These are phyloP conservation scores for Hypanus sabinus DNA, from an alignment of 2,113 vertebrate species.

Conservation along the genomic window DNA sequence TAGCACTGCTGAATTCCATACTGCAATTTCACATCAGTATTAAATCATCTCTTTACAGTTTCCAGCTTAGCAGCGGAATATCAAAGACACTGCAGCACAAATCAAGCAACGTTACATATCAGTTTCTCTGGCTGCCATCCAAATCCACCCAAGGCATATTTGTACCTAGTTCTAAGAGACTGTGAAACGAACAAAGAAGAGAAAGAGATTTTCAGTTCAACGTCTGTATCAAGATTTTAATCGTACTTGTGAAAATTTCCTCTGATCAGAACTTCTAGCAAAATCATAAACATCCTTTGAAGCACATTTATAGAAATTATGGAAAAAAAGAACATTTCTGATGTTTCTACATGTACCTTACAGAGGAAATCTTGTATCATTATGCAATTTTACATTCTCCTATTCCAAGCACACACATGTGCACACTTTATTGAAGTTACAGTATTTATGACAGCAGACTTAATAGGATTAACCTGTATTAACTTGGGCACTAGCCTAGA, in stretches of 20 bases:
- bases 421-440: neutral
- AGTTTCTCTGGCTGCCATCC: neutral
- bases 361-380: neutral
- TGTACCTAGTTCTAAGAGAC: neutral
- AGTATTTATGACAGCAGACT: neutral
- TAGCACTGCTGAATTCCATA: neutral
- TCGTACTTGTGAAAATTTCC: neutral
- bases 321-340: neutral
- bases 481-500: neutral
- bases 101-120: neutral
- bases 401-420: neutral
- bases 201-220: neutral
- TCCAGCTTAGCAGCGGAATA: neutral
- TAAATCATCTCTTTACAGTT: neutral
- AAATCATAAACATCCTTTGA: neutral
- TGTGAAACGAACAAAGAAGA: neutral
- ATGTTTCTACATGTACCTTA: neutral
- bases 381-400: neutral
- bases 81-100: slow-evolving; percentile 1
- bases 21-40: neutral
- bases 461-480: neutral
- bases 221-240: neutral
- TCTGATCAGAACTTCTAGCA: neutral
- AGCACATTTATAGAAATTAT: neutral
- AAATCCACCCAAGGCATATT: neutral